Percentiles rank a stretch among this genome's conserved stretches.
Evolutionary conservation across 2,113 vertebrate species (phyloP).

Genomic region (Polypterus senegalus): DNA sequence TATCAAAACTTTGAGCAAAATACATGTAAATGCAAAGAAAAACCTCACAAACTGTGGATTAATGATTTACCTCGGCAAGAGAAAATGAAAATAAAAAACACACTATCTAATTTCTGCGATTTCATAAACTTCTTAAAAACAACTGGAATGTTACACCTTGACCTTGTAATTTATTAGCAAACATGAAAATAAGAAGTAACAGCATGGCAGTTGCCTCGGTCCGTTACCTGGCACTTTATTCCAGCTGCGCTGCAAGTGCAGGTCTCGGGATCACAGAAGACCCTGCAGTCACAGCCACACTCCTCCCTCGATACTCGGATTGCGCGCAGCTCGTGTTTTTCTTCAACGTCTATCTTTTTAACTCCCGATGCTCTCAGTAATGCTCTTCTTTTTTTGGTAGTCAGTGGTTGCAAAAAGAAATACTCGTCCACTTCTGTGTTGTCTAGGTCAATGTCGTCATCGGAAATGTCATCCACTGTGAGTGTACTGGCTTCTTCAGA

Average conservation of each 20-base stretch:
- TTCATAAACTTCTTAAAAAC: too few species aligned
- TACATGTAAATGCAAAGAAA: too few species aligned
- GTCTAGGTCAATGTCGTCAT: constrained; percentile 93
- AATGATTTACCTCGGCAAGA: too few species aligned
- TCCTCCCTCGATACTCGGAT: constrained; percentile 91
- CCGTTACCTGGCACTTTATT: constrained; percentile 92
- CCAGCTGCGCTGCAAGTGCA: constrained; percentile 93
- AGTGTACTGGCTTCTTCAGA: constrained; percentile 85
- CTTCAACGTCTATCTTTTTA: constrained; percentile 93
- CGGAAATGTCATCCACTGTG: constrained; percentile 90
- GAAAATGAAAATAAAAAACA: too few species aligned
- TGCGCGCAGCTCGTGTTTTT: constrained; percentile 86
- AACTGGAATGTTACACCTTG: not conserved
- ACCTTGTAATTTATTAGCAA: not conserved
- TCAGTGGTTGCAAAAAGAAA: constrained; percentile 93
- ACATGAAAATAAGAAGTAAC: not conserved
- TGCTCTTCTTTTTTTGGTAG: constrained; percentile 84
- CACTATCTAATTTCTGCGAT: too few species aligned
- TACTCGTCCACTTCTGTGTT: constrained; percentile 97
- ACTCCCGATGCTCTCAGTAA: constrained; percentile 85
- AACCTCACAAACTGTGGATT: too few species aligned
- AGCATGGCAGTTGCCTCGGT: not conserved
- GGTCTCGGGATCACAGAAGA: constrained; percentile 93
- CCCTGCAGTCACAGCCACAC: constrained; percentile 89
- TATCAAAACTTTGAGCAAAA: too few species aligned